Evolutionary conservation across 2,113 vertebrate genomes (phyloP), one percentile per base, ranked within the genome.

Genomic region (Odontophorus gujanensis): DNA sequence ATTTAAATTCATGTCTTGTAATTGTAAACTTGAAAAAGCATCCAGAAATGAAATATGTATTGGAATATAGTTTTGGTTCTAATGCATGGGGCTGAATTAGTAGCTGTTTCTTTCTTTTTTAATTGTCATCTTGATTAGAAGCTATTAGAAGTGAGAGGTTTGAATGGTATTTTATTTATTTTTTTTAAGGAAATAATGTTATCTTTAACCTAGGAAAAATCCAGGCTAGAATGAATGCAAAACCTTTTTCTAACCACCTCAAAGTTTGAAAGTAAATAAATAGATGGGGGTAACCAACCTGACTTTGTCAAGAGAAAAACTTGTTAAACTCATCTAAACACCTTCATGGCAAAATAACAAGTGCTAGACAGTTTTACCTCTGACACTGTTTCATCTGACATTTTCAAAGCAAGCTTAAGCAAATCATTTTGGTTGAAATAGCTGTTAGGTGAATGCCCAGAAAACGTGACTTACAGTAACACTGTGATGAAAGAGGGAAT

Each of bases 121-220:
- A 61, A 32, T 48, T 48, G 21, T 45, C 30, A 67, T 57, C 12
- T 61, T 34, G 3, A 69, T 74, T 65, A 50, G 9, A 73, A 59
- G 11, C 28, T 47, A 22, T 34, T 58, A 34, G 4, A 13, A 6
- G 5, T 9, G 4, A 79, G 3, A 30, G 1, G 2, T 5, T 34
- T 55, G 34, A 34, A 3, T 26, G 18, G 48, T 12, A 2, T 7
- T 36, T 74, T 21, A 6, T 7, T 58, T 38, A 6, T 84, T 77
- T 78, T 1, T 40, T 40, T 62, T 24, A 86, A 26, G 7, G 6
- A 7, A 55, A 67, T n/a, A 61, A 34, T 3, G 1, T 38, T 40
- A 14, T 67, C 8, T 58, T 79, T 75, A 72, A 73, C 21, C 42
- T 36, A 7, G 25, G 18, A 80, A 11, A 77, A 55, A 69, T 53